Percentiles rank a stretch among this genome's conserved stretches.
These are phyloP conservation scores for Astropecten irregularis DNA, from an alignment of 53 echinoderm and acorn worm species.

Conservation along the genomic window DNA sequence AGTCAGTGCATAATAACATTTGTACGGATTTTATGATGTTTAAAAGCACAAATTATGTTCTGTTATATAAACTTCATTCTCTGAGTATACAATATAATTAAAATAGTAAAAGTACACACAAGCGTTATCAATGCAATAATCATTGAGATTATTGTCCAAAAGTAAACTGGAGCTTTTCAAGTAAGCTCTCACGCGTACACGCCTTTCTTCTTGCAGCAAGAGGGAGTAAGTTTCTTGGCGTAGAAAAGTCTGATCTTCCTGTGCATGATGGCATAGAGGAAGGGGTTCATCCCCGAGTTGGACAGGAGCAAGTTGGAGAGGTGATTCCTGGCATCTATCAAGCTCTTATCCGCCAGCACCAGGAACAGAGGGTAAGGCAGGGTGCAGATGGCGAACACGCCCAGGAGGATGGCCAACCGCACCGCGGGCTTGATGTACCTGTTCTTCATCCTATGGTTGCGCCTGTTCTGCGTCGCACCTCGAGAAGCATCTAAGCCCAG, in stretches of 20 bases:
- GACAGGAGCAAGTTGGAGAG: conserved; percentile 35
- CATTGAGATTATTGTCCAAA: no score
- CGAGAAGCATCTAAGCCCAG: conserved; percentile 11
- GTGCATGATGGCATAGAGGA: conserved; percentile 55
- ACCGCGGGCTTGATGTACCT: conserved; percentile 55
- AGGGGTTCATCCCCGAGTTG: conserved; percentile 55
- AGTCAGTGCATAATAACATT: no score
- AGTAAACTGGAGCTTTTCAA: no score
- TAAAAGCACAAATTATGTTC: no score
- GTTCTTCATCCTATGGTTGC: conserved; percentile 32
- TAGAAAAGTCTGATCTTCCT: conserved; percentile 51
- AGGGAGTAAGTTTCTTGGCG: not conserved
- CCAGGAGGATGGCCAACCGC: conserved; percentile 29
- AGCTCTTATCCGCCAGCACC: not conserved
- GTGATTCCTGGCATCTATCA: conserved; percentile 19
- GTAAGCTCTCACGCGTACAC: no score
- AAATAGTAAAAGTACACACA: no score
- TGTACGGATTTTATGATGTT: no score
- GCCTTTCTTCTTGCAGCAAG: conserved; percentile 26
- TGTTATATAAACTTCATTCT: no score
- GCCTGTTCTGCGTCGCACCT: not conserved
- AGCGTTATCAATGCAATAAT: no score
- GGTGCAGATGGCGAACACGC: conserved; percentile 47
- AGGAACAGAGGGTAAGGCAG: conserved; percentile 51
- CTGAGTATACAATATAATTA: no score